These are phyloP conservation scores for Halictus rubicundus DNA, from an alignment of 1,140 invertebrate species.

Conservation along the genomic window DNA sequence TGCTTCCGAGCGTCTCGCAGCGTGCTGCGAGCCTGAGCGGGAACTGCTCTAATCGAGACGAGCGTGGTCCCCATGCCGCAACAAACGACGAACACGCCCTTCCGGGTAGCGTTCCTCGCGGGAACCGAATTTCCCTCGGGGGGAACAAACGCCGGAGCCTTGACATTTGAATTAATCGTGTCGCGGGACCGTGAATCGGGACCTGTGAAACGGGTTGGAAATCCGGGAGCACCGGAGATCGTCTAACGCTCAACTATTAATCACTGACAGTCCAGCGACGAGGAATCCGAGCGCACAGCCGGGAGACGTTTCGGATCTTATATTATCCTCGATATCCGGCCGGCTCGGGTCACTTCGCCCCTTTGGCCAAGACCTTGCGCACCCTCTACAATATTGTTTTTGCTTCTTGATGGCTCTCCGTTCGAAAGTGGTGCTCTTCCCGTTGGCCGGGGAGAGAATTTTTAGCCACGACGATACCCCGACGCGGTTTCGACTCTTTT, in stretches of 20 bases:
- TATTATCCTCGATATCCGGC: constrained; percentile 35
- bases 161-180: constrained; percentile 51
- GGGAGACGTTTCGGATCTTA: constrained; percentile 26
- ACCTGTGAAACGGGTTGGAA: constrained; percentile 36
- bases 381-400: constrained; percentile 21
- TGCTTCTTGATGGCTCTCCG: not conserved
- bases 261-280: constrained; percentile 30
- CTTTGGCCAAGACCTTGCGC: not conserved
- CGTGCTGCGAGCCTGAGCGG: too few species aligned
- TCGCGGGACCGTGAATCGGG: constrained; percentile 29
- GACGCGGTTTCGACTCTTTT: not conserved
- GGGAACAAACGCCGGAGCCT: not conserved
- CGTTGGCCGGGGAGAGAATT: too few species aligned
- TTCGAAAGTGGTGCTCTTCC: not conserved
- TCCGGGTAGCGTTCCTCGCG: not conserved
- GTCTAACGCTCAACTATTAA: constrained; percentile 42
- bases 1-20: too few species aligned
- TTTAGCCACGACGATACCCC: not conserved
- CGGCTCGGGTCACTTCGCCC: not conserved
- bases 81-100: constrained; percentile 10
- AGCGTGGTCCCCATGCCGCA: not conserved
- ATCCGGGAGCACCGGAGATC: constrained; percentile 18
- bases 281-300: constrained; percentile 36
- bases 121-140: not conserved
- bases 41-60: too few species aligned